Percentiles rank a stretch among this genome's conserved stretches.
These are phyloP conservation scores for Luperina testacea DNA, from an alignment of 2,888 invertebrate species.

Conservation along the genomic window DNA sequence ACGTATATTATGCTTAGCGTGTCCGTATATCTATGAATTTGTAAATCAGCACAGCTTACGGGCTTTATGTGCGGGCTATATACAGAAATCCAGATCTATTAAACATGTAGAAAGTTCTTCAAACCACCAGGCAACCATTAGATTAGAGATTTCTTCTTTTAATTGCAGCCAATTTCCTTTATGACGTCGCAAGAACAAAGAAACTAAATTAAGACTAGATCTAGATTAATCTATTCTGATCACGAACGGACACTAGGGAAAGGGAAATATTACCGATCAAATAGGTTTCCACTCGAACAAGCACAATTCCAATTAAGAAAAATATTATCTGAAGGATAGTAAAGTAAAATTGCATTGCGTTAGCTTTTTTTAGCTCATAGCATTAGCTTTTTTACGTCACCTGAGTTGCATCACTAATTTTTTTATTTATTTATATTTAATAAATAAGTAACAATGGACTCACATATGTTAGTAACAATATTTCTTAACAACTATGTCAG, in stretches of 20 bases:
- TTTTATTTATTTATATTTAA: too few relatives aligned
- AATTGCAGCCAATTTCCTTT: constrained; percentile 32
- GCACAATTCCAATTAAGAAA: constrained; percentile 35
- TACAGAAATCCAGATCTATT: not conserved
- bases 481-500: too few relatives aligned
- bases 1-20: not conserved
- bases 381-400: not conserved
- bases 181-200: constrained; percentile 3
- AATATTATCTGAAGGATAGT: not conserved
- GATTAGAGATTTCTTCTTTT: constrained; percentile 4
- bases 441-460: too few relatives aligned
- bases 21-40: not conserved
- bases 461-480: too few relatives aligned
- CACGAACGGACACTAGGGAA: constrained; percentile 7
- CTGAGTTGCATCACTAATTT: too few relatives aligned
- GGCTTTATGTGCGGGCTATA: not conserved
- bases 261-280: constrained; percentile 9
- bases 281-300: constrained; percentile 25
- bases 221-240: constrained; percentile 37
- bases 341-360: not conserved
- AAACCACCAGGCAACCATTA: not conserved
- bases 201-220: constrained; percentile 11
- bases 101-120: not conserved
- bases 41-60: not conserved
- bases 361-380: too few relatives aligned